Conservation (phyloP, 2,888 invertebrate genomes). For the Norana najaformis region DNA sequence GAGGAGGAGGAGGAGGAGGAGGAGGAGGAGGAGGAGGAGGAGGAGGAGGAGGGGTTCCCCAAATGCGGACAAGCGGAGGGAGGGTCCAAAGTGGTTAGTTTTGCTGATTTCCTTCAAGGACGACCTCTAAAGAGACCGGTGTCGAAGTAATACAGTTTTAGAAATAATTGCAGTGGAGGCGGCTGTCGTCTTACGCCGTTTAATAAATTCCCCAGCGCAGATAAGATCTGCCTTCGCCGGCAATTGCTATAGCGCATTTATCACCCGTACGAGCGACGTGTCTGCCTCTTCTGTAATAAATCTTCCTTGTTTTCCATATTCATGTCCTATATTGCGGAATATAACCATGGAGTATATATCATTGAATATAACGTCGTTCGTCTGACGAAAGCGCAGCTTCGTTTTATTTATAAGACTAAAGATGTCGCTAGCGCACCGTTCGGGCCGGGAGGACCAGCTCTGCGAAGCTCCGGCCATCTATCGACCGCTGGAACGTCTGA, state of each 20-base stretch:
- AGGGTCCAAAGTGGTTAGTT: too few relatives aligned
- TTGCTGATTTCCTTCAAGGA: too few relatives aligned
- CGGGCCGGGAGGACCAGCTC: neutral
- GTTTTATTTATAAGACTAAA: neutral
- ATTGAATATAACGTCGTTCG: too few relatives aligned
- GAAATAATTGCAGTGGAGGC: neutral
- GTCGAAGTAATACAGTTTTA: neutral
- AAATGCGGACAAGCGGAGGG: too few relatives aligned
- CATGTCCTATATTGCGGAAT: neutral
- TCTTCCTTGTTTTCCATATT: conserved; percentile 13
- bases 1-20: too few relatives aligned
- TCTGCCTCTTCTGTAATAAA: neutral
- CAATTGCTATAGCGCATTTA: neutral
- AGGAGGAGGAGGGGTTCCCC: too few relatives aligned
- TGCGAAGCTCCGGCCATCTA: neutral
- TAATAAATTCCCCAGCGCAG: neutral
- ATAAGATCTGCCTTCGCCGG: neutral
- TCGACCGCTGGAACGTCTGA: neutral
- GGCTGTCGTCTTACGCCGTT: neutral
- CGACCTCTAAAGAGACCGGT: neutral
- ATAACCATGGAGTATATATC: too few relatives aligned
- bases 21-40: too few relatives aligned
- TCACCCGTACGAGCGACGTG: neutral
- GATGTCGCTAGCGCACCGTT: neutral
- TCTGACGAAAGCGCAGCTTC: too few relatives aligned